Evolutionary conservation across 2,888 invertebrate species (phyloP).

Genomic region (Gymnoscelis rufifasciata): DNA sequence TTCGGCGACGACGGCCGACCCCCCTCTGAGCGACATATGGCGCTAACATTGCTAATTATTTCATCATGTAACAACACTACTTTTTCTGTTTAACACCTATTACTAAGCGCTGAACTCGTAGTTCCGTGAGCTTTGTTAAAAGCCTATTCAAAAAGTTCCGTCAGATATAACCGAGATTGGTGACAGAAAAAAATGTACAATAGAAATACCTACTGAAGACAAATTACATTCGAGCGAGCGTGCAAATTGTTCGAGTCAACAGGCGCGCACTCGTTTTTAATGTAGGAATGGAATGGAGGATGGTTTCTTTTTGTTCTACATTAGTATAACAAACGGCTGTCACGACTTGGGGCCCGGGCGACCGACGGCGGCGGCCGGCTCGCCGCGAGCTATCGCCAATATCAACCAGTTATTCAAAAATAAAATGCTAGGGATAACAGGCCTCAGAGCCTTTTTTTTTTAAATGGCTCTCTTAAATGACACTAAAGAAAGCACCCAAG

Average conservation of each 20-base stretch:
- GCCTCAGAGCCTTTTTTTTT: too few species aligned
- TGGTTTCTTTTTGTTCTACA: constrained; percentile 65
- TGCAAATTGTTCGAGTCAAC: constrained; percentile 65
- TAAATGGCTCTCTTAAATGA: too few species aligned
- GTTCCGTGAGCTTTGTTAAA: constrained; percentile 5
- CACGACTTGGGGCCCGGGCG: constrained; percentile 60
- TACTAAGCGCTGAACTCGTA: background rate
- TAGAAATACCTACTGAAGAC: constrained; percentile 47
- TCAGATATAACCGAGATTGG: constrained; percentile 28
- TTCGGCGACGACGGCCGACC: constrained; percentile 46
- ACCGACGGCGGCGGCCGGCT: constrained; percentile 21
- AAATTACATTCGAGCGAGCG: constrained; percentile 53
- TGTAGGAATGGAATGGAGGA: constrained; percentile 58
- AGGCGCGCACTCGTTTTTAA: constrained; percentile 54
- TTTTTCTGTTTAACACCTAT: constrained; percentile 8
- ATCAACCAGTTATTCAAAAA: constrained; percentile 13
- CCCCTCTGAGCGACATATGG: constrained; percentile 68
- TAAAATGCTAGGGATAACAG: constrained; percentile 7
- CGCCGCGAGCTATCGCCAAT: constrained; percentile 16
- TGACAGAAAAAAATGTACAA: constrained; percentile 55
- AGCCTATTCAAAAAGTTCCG: constrained; percentile 2
- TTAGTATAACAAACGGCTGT: constrained; percentile 69
- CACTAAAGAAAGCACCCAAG: too few species aligned
- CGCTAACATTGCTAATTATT: constrained; percentile 69
- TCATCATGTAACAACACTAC: constrained; percentile 43